Conservation (phyloP, 2,113 vertebrate species). For the Nymphicus hollandicus region DNA sequence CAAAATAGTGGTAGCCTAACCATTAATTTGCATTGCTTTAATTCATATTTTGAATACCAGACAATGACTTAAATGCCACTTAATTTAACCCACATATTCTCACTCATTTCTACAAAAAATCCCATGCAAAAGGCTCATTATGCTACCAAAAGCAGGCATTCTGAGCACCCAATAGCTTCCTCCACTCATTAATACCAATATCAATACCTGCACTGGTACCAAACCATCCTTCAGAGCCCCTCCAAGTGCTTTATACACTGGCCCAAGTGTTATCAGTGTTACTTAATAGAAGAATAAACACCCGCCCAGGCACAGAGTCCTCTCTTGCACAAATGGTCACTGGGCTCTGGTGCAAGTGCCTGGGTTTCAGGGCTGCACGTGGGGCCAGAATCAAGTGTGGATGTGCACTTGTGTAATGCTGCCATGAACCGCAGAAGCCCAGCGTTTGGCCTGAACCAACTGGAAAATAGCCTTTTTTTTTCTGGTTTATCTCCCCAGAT, state of each 20-base stretch:
- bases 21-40: conserved; percentile 35
- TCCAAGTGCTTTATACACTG: fast-evolving
- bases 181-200: fast-evolving
- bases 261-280: fast-evolving
- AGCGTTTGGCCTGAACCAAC: fast-evolving
- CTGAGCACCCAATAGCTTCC: fast-evolving
- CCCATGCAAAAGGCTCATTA: fast-evolving
- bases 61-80: background rate
- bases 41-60: conserved; percentile 27
- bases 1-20: background rate
- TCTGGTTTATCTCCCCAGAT: background rate
- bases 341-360: background rate
- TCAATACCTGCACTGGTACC: fast-evolving
- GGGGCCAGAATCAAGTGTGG: background rate
- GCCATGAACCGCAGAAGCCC: background rate
- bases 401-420: fast-evolving
- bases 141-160: background rate
- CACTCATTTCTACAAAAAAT: background rate
- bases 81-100: background rate
- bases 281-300: background rate
- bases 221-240: background rate
- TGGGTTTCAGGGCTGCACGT: background rate
- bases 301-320: background rate
- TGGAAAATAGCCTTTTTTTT: background rate
- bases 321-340: fast-evolving